These are phyloP conservation scores for Hylaeus volcanicus DNA, from an alignment of 1,140 invertebrate species.

Conservation along the genomic window DNA sequence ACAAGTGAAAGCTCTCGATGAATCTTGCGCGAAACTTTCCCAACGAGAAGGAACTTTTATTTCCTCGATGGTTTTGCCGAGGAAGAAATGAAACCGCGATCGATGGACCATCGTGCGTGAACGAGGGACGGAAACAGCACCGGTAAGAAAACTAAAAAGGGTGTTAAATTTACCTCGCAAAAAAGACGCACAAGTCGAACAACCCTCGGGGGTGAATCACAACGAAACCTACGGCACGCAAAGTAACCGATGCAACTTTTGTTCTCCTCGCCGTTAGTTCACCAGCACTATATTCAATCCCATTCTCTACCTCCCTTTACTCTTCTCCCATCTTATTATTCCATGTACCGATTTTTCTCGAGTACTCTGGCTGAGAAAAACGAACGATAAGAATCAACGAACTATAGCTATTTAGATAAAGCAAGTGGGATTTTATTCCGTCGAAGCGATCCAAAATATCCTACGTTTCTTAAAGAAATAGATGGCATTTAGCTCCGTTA, in stretches of 20 bases:
- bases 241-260: slow-evolving; percentile 16
- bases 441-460: no score
- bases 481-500: no score
- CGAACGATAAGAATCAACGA: no score
- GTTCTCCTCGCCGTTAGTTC: slow-evolving; percentile 36
- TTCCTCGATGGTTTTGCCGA: not conserved
- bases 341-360: not conserved
- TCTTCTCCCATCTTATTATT: slow-evolving; percentile 11
- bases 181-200: slow-evolving; percentile 23
- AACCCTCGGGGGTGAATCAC: slow-evolving; percentile 27
- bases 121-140: no score
- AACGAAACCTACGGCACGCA: slow-evolving; percentile 7
- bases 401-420: no score
- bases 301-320: no score
- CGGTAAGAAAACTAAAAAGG: slow-evolving; percentile 27
- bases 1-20: slow-evolving; percentile 15
- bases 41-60: slow-evolving; percentile 12
- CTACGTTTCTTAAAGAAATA: no score
- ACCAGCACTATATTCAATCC: not conserved
- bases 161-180: slow-evolving; percentile 27
- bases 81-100: slow-evolving; percentile 31
- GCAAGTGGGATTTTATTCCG: no score
- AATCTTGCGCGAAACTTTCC: slow-evolving; percentile 14
- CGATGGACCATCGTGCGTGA: slow-evolving; percentile 21
- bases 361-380: no score